phyloP scores from a whole-genome alignment of 2,888 invertebrate genomes.

The Tromatobia lineatoria region DNA sequence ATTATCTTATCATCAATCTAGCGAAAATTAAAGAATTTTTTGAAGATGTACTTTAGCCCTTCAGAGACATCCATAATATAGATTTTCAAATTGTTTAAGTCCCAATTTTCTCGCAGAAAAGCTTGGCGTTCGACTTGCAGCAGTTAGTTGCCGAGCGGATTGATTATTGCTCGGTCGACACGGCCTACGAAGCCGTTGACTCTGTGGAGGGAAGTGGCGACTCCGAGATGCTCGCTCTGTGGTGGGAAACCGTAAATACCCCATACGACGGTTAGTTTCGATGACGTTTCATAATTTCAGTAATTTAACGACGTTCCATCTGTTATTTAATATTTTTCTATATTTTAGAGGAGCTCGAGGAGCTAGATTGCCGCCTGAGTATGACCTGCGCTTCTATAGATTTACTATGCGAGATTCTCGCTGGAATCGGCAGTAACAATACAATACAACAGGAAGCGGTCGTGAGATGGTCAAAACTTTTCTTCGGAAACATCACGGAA shows the following conservation, averaged over 20 bases:
- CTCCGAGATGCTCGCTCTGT: slow-evolving; percentile 80
- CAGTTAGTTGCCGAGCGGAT: slow-evolving; percentile 85
- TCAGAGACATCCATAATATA: background rate
- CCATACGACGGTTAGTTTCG: slow-evolving; percentile 78
- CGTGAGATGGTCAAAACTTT: slow-evolving; percentile 85
- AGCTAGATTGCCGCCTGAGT: slow-evolving; percentile 86
- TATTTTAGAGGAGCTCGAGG: slow-evolving; percentile 86
- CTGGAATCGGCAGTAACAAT: slow-evolving; percentile 84
- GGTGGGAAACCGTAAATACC: slow-evolving; percentile 80
- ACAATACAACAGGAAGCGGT: slow-evolving; percentile 86
- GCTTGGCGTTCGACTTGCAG: slow-evolving; percentile 76
- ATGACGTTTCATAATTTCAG: background rate
- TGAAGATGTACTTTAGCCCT: no score
- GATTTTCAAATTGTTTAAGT: slow-evolving; percentile 7
- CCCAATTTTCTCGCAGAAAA: slow-evolving; percentile 70
- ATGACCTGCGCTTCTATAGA: slow-evolving; percentile 85
- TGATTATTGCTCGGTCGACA: slow-evolving; percentile 88
- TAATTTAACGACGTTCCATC: background rate
- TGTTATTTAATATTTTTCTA: slow-evolving; percentile 8
- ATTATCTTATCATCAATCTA: no score
- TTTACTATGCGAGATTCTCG: slow-evolving; percentile 86
- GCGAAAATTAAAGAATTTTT: no score
- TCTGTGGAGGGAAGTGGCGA: slow-evolving; percentile 85
- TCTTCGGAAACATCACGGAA: slow-evolving; percentile 85
- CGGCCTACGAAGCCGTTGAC: slow-evolving; percentile 88